Evolutionary conservation across 2,113 vertebrate species (phyloP).

Genomic region (Plestiodon gilberti): DNA sequence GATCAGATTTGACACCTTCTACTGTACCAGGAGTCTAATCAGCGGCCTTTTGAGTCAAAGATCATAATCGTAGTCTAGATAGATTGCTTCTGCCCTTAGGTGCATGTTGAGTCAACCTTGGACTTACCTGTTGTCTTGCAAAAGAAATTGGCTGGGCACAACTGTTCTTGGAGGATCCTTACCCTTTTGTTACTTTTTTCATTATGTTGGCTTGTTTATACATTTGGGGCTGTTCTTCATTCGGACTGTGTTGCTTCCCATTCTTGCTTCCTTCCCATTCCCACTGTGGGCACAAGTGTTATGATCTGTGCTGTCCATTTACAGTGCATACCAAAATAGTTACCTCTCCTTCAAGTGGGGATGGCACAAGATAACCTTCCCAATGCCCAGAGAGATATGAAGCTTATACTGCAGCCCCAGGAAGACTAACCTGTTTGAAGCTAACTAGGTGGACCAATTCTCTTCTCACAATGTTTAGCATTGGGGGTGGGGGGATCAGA

Average conservation of each 20-base stretch:
- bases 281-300: neutral
- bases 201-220: neutral
- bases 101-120: neutral
- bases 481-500: neutral
- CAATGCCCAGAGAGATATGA: neutral
- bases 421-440: neutral
- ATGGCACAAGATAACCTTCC: no score
- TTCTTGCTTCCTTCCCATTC: neutral
- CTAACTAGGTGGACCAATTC: neutral
- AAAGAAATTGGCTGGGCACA: neutral
- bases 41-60: neutral
- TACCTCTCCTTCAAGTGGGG: no score
- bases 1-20: neutral
- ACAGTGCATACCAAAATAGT: neutral
- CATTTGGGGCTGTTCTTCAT: neutral
- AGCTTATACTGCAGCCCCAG: neutral
- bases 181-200: neutral
- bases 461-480: neutral
- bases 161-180: neutral
- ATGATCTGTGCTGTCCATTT: neutral
- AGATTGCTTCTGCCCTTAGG: neutral
- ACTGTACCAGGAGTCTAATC: neutral
- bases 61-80: neutral
- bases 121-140: neutral
- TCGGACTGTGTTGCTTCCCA: neutral